Conservation (phyloP, 1,140 invertebrate species). For the Cydia pomonella region DNA sequence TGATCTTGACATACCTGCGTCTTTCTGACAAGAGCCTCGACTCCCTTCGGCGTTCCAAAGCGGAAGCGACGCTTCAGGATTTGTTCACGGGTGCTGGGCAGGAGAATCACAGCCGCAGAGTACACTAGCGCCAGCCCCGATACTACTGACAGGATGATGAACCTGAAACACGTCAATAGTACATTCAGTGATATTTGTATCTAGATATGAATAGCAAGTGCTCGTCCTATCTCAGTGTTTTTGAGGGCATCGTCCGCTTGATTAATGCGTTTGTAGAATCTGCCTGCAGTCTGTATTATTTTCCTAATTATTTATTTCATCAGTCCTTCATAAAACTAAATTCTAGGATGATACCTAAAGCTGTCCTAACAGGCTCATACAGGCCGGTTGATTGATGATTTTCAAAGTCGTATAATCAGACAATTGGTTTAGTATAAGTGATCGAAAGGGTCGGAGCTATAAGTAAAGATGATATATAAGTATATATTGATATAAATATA, state of each 20-base stretch:
- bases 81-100: slow-evolving; percentile 90
- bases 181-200: slow-evolving; percentile 25
- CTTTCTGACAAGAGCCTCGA: slow-evolving; percentile 86
- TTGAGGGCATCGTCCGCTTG: too few relatives aligned
- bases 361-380: too few relatives aligned
- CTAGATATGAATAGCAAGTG: background rate
- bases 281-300: too few relatives aligned
- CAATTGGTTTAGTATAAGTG: background rate
- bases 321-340: too few relatives aligned
- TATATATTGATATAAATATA: too few relatives aligned
- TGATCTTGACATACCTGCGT: slow-evolving; percentile 84
- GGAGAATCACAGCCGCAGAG: slow-evolving; percentile 88
- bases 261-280: too few relatives aligned
- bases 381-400: background rate
- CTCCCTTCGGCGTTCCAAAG: slow-evolving; percentile 86
- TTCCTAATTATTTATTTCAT: too few relatives aligned
- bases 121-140: slow-evolving; percentile 90
- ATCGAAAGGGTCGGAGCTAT: background rate
- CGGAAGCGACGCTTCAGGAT: slow-evolving; percentile 89
- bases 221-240: too few relatives aligned
- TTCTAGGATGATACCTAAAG: too few relatives aligned
- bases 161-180: slow-evolving; percentile 73
- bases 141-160: slow-evolving; percentile 90
- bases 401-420: background rate
- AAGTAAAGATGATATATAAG: too few relatives aligned